These are phyloP conservation scores for Pseudomyrmex concolor DNA, from an alignment of 1,140 invertebrate species.

Conservation along the genomic window DNA sequence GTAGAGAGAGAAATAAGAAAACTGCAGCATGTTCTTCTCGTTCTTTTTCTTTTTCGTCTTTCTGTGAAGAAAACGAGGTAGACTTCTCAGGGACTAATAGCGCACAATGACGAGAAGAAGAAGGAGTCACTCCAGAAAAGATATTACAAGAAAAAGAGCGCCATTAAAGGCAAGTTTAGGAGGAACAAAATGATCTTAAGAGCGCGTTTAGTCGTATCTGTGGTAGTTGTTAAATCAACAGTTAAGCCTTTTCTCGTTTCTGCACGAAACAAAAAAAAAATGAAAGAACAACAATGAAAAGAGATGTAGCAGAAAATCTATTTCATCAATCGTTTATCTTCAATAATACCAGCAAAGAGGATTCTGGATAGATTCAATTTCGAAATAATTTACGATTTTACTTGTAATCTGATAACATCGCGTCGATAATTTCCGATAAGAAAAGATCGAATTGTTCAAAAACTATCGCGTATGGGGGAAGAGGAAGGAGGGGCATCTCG, in stretches of 20 bases:
- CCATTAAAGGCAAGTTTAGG: slow-evolving; percentile 61
- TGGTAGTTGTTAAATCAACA: slow-evolving; percentile 51
- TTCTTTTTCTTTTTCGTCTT: not conserved
- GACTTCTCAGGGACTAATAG: slow-evolving; percentile 61
- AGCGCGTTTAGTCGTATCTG: slow-evolving; percentile 57
- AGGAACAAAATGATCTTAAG: slow-evolving; percentile 49
- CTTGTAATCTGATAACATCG: not conserved
- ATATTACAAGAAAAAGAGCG: slow-evolving; percentile 59
- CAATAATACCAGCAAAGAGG: not conserved
- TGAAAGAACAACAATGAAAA: slow-evolving; percentile 29
- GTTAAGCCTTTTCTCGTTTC: slow-evolving; percentile 33
- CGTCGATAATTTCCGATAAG: not conserved
- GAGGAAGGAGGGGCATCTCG: not conserved
- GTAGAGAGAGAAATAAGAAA: slow-evolving; percentile 23
- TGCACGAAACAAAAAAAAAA: not conserved
- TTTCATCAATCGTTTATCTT: not conserved
- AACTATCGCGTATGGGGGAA: too few species aligned
- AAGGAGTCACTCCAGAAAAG: slow-evolving; percentile 47
- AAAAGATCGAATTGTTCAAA: not conserved
- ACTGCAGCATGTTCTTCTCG: not conserved
- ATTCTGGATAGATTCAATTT: not conserved
- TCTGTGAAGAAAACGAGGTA: slow-evolving; percentile 27
- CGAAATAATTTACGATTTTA: not conserved
- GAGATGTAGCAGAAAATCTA: not conserved
- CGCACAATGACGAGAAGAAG: slow-evolving; percentile 10